Base-by-base conservation (phyloP, 2,113 vertebrate species). In the Lophius piscatorius region DNA sequence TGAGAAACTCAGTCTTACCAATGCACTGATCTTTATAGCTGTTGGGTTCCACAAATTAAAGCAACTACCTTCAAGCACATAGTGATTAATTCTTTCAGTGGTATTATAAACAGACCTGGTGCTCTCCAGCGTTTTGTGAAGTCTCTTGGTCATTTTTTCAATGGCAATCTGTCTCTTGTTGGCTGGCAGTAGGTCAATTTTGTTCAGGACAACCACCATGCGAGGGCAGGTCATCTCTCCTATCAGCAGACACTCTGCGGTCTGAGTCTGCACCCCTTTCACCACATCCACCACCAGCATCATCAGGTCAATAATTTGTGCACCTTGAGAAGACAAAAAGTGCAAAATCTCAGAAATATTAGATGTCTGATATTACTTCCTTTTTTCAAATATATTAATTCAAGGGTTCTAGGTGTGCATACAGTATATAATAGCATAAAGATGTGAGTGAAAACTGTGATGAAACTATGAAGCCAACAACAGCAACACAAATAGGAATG, bases 241-340 rank as follows among this genome's bases (percentile, higher is more conserved):
- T 5, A 99, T 98, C 49, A 99, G 92, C 57, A 99, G 91, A 84
- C 97, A 99, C 77, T 99, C 97, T 0, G 97, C 97, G 13, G 97
- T 97, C 91, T 99, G 97, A 0, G 97, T 98, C 91, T 99, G 97
- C 89, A 99, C 91, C 1, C 97, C 97, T 80, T 98, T 99, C 70
- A 97, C 96, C 84, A 99, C 93, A 0, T 99, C 97, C 35, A 99
- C 95, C 69, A 99, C 96, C 60, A 99, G 89, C 92, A 99, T 92
- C 97, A 99, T 99, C 82, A 99, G 83, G 72, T 98, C 97, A 16
- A 99, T 99, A 73, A 99, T 99, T 87, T 99, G 97, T 46, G 97
- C 96, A 80, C 97, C 97, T 99, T 55, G 1, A 66, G 18, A 61
- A 69, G 36, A 14, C 54, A 38, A 38, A 24, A 1, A 2, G 2